These are phyloP conservation scores for Quadriops clusia DNA, from an alignment of 2,888 invertebrate species.

Conservation along the genomic window DNA sequence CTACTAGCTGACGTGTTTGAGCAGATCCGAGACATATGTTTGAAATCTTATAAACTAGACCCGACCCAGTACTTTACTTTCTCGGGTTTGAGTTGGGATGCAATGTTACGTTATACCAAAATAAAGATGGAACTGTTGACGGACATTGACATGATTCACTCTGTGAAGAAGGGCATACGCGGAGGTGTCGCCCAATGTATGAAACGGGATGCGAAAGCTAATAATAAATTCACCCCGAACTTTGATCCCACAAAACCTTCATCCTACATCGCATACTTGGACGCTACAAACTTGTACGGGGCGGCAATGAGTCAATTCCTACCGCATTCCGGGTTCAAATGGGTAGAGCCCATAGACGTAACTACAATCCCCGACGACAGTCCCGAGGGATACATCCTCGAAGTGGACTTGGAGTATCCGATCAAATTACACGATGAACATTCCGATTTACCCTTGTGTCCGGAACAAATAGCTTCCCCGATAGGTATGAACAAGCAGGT, in stretches of 20 bases:
- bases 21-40: conserved; percentile 22
- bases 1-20: conserved; percentile 25
- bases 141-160: conserved; percentile 22
- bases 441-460: conserved; percentile 26
- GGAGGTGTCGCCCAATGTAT: conserved; percentile 24
- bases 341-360: conserved; percentile 15
- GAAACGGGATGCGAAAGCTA: conserved; percentile 21
- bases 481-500: neutral
- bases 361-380: conserved; percentile 6
- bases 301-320: conserved; percentile 18
- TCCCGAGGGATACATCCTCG: conserved; percentile 23
- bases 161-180: conserved; percentile 22
- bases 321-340: conserved; percentile 23
- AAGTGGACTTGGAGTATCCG: conserved; percentile 25
- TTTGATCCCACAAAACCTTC: conserved; percentile 4
- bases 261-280: conserved; percentile 11
- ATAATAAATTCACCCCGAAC: conserved; percentile 23
- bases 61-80: conserved; percentile 25
- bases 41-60: conserved; percentile 21
- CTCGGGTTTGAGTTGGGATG: conserved; percentile 24
- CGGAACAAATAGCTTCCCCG: conserved; percentile 12
- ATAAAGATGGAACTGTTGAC: conserved; percentile 22
- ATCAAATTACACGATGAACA: conserved; percentile 22
- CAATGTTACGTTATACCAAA: conserved; percentile 23
- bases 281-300: conserved; percentile 13